Percentiles rank a stretch among this genome's conserved stretches.
Conservation (phyloP, 2,888 invertebrate genomes). For the Troglohyphantes excavatus region DNA sequence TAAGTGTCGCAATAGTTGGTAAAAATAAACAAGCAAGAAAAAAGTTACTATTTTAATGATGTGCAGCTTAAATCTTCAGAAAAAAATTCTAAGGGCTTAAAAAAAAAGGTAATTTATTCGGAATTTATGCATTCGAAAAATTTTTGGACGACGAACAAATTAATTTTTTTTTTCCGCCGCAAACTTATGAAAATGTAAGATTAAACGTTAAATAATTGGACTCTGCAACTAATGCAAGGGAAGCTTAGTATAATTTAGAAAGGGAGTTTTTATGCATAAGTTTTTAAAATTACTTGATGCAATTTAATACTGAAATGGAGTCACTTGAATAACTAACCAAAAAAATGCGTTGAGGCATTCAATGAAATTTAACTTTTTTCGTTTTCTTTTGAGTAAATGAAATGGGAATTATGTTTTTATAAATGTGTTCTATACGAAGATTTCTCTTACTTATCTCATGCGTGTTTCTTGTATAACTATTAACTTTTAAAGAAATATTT, state of each 20-base stretch:
- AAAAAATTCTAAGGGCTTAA: no score
- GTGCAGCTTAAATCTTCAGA: not conserved
- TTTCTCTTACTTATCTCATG: no score
- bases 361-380: not conserved
- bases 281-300: constrained; percentile 32
- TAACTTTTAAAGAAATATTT: no score
- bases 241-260: not conserved
- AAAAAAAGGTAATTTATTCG: no score
- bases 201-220: constrained; percentile 33
- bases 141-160: not conserved
- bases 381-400: no score
- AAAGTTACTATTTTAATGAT: not conserved
- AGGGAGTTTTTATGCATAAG: not conserved
- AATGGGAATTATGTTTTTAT: no score
- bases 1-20: no score
- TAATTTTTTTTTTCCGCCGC: not conserved
- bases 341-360: constrained; percentile 19
- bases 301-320: constrained; percentile 30
- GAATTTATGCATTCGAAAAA: no score
- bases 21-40: no score
- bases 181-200: constrained; percentile 6
- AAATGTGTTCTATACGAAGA: no score
- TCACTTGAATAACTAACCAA: constrained; percentile 5
- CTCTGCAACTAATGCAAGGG: not conserved
- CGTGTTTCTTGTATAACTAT: no score